phyloP scores from a whole-genome alignment of 1,140 invertebrate genomes.

The Nautilus pompilius region DNA sequence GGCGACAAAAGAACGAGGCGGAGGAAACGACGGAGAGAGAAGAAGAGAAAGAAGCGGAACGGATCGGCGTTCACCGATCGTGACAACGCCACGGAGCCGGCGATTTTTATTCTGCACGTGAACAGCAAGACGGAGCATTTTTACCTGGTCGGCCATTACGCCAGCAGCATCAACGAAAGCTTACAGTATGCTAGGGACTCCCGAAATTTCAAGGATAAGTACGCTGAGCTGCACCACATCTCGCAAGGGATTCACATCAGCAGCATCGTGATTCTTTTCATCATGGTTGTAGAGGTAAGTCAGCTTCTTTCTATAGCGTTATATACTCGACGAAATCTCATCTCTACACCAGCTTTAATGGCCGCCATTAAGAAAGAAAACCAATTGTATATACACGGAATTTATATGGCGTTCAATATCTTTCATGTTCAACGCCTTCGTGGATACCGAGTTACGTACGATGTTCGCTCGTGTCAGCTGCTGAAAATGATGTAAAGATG shows the following conservation, averaged over 20 bases:
- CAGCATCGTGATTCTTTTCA: slow-evolving; percentile 23
- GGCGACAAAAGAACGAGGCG: neutral
- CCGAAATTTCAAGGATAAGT: slow-evolving; percentile 16
- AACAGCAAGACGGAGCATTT: slow-evolving; percentile 24
- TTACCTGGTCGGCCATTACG: slow-evolving; percentile 24
- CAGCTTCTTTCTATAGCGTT: neutral
- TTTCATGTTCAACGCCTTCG: too few species aligned
- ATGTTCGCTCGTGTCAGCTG: too few species aligned
- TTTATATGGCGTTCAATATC: too few species aligned
- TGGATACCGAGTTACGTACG: too few species aligned
- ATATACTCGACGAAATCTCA: too few species aligned
- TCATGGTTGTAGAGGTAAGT: slow-evolving; percentile 31
- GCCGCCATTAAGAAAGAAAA: too few species aligned
- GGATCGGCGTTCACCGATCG: neutral
- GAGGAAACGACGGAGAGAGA: neutral
- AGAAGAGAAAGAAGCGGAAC: neutral
- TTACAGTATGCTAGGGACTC: slow-evolving; percentile 13
- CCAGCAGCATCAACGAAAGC: neutral
- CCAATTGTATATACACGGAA: too few species aligned
- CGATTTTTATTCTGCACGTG: slow-evolving; percentile 24
- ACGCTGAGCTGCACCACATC: slow-evolving; percentile 18
- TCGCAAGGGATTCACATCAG: slow-evolving; percentile 22
- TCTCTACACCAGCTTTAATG: too few species aligned
- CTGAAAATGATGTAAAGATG: too few species aligned
- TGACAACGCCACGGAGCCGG: neutral